Conservation (phyloP, 2,797 vertebrate species). For the Distichodus sexfasciatus region DNA sequence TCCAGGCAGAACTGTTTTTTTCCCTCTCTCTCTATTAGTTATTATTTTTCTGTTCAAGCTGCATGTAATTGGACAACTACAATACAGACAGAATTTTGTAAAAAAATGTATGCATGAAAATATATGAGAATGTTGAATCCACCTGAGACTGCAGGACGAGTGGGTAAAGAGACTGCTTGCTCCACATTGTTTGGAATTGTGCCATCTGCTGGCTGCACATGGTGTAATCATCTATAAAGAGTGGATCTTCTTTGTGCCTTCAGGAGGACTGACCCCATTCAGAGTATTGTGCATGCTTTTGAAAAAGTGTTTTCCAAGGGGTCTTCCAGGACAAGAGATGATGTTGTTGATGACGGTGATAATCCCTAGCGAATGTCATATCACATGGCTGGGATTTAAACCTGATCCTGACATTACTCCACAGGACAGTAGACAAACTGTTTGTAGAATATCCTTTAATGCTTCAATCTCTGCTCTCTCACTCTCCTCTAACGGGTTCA, state of each 20-base stretch:
- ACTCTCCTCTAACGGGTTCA: slow-evolving; percentile 78
- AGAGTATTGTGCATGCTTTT: too few relatives aligned
- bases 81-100: not conserved
- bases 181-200: not conserved
- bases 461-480: slow-evolving; percentile 27
- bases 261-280: too few relatives aligned
- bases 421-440: not conserved
- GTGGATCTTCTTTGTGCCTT: not conserved
- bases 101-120: too few relatives aligned
- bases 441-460: slow-evolving; percentile 1
- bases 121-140: not conserved
- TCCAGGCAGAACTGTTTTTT: too few relatives aligned
- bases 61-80: too few relatives aligned
- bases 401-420: not conserved
- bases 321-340: too few relatives aligned
- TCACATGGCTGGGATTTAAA: not conserved
- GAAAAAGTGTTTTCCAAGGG: too few relatives aligned
- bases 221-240: not conserved
- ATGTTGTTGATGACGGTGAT: not conserved
- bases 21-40: too few relatives aligned
- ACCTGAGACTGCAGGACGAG: not conserved
- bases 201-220: slow-evolving; percentile 43
- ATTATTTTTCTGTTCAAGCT: too few relatives aligned
- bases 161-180: not conserved
- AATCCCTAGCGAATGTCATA: not conserved